A percentile compares a stretch with the other conserved stretches of the same genome.
These are phyloP conservation scores for Coenobita brevimanus DNA, from an alignment of 1,140 invertebrate species.

Conservation along the genomic window DNA sequence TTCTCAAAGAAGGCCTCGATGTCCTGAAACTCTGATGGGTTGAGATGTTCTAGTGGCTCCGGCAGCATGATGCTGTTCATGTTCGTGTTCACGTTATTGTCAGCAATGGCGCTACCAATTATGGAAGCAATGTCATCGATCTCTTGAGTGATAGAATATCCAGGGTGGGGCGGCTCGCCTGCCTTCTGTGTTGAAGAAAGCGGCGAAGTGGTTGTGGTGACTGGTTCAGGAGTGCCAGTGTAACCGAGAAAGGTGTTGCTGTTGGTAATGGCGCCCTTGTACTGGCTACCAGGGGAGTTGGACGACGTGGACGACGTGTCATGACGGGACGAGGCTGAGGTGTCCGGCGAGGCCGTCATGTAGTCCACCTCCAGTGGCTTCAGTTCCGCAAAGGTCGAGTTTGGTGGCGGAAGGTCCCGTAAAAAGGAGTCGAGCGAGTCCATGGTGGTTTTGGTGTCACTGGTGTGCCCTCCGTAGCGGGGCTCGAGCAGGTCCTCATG, in stretches of 20 bases:
- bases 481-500: slow-evolving; percentile 69
- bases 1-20: slow-evolving; percentile 88
- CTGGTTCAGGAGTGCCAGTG: slow-evolving; percentile 71
- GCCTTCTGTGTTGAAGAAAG: slow-evolving; percentile 73
- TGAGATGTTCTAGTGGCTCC: slow-evolving; percentile 64
- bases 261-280: slow-evolving; percentile 80
- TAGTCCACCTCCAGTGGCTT: slow-evolving; percentile 89
- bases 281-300: slow-evolving; percentile 68
- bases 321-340: slow-evolving; percentile 62
- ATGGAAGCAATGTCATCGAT: slow-evolving; percentile 91
- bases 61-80: slow-evolving; percentile 73
- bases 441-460: slow-evolving; percentile 76
- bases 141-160: slow-evolving; percentile 75
- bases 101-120: slow-evolving; percentile 91
- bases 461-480: slow-evolving; percentile 71
- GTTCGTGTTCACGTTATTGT: slow-evolving; percentile 80
- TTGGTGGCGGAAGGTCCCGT: slow-evolving; percentile 72
- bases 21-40: slow-evolving; percentile 59
- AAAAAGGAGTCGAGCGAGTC: slow-evolving; percentile 80
- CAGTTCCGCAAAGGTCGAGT: slow-evolving; percentile 82
- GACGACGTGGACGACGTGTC: slow-evolving; percentile 85
- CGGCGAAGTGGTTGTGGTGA: slow-evolving; percentile 73
- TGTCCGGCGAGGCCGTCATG: slow-evolving; percentile 79
- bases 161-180: slow-evolving; percentile 74
- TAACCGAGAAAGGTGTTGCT: slow-evolving; percentile 83